A percentile compares a stretch with the other conserved stretches of the same genome.
Evolutionary conservation across 2,888 invertebrate genomes (phyloP).

Genomic region (Ichneumon xanthorius): DNA sequence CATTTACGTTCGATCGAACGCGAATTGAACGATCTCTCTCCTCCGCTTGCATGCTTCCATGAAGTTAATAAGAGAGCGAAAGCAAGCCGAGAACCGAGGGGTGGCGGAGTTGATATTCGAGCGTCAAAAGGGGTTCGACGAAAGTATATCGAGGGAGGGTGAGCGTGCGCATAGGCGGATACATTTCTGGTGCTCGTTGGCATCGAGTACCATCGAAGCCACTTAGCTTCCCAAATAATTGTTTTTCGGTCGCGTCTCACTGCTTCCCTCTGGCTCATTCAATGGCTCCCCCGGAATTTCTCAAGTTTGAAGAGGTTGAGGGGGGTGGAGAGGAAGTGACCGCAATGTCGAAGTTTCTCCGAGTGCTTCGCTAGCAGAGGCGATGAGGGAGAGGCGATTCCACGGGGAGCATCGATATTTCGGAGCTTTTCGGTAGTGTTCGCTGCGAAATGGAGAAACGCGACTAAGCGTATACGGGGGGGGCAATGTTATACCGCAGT

Average conservation of each 20-base stretch:
- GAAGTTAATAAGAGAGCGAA: constrained; percentile 34
- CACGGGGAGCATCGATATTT: constrained; percentile 63
- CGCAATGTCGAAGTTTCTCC: constrained; percentile 40
- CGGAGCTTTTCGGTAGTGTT: constrained; percentile 61
- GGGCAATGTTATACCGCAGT: constrained; percentile 50
- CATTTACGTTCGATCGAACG: constrained; percentile 37
- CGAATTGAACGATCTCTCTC: constrained; percentile 31
- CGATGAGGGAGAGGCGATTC: constrained; percentile 23
- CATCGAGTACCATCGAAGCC: constrained; percentile 55
- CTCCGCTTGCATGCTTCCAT: not conserved
- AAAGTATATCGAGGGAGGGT: constrained; percentile 17
- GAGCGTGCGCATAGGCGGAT: not conserved
- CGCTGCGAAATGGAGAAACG: constrained; percentile 29
- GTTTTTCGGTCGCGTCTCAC: constrained; percentile 43
- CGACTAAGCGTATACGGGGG: constrained; percentile 59
- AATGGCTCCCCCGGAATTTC: constrained; percentile 14
- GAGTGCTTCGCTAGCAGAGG: constrained; percentile 24
- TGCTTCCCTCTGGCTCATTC: not conserved
- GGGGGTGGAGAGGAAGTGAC: not conserved
- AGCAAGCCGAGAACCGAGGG: constrained; percentile 6
- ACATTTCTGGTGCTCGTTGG: constrained; percentile 41
- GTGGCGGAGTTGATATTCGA: constrained; percentile 42
- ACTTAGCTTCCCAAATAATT: constrained; percentile 63
- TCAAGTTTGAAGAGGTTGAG: constrained; percentile 42
- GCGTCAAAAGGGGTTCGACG: constrained; percentile 27